phyloP scores from a whole-genome alignment of 1,140 invertebrate genomes.

The Amyelois transitella region DNA sequence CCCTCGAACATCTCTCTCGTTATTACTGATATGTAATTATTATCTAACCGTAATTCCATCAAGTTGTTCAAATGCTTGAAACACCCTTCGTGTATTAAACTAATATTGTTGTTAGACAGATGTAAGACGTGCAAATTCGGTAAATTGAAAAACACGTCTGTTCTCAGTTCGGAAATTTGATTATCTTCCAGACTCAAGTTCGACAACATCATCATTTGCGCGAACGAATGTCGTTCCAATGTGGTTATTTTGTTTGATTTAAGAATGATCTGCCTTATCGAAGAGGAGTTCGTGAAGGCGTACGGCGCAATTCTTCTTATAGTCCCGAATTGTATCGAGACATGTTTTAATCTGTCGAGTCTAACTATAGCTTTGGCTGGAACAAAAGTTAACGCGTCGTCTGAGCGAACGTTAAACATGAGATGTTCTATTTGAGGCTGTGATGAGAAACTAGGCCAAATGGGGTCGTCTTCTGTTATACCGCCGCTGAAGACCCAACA shows the following conservation, averaged over 20 bases:
- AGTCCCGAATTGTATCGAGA: slow-evolving; percentile 81
- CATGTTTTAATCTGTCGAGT: slow-evolving; percentile 78
- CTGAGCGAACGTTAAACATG: slow-evolving; percentile 79
- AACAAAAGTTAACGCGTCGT: slow-evolving; percentile 80
- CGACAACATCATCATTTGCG: slow-evolving; percentile 78
- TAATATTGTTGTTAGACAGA: slow-evolving; percentile 83
- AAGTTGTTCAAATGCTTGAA: slow-evolving; percentile 81
- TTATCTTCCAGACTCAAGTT: slow-evolving; percentile 83
- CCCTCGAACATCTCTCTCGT: slow-evolving; percentile 82
- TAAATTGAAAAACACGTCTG: slow-evolving; percentile 82
- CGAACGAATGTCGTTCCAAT: slow-evolving; percentile 80
- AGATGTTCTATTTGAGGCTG: slow-evolving; percentile 80
- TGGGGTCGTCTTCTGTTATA: slow-evolving; percentile 77
- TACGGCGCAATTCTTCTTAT: slow-evolving; percentile 80
- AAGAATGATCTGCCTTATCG: slow-evolving; percentile 79
- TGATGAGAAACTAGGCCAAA: slow-evolving; percentile 82
- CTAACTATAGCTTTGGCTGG: slow-evolving; percentile 80
- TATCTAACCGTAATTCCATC: slow-evolving; percentile 80
- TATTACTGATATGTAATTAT: slow-evolving; percentile 81
- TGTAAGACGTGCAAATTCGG: slow-evolving; percentile 79
- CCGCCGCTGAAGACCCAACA: slow-evolving; percentile 80
- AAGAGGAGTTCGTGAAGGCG: slow-evolving; percentile 82
- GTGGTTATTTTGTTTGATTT: slow-evolving; percentile 80
- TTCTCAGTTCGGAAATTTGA: slow-evolving; percentile 80
- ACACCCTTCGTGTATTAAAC: slow-evolving; percentile 82